Evolutionary conservation across 2,113 vertebrate genomes (phyloP), one percentile per base, ranked within the genome.

Genomic region (Grus americana): DNA sequence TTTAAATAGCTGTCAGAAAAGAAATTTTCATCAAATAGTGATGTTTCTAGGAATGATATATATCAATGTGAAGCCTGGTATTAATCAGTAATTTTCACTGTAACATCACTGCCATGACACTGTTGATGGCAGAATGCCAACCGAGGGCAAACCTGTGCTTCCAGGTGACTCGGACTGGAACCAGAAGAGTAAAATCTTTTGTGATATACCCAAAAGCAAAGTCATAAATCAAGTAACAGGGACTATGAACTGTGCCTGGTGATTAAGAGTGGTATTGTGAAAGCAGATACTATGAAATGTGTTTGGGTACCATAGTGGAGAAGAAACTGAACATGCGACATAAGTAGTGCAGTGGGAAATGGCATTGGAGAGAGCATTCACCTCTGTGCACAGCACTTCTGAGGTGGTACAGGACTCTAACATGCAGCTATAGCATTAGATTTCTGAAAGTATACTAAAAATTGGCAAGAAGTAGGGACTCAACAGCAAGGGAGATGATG

Each of bases 401-500:
- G 54, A 55, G 54, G n/a, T 22, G n/a, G 10, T 73, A 26, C 54
- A 8, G 57, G 13, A 8, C 65, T 82, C 40, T 11, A 63, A 61
- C 1, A 0, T 5, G 61, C 70, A 61, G 13, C 3, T 52, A 14
- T 30, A 44, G 40, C 17, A 5, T 3, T 46, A 30, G 13, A 26
- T 38, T 50, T 68, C 40, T 52, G 34, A 71, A 80, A n/a, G 34
- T 7, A 7, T 47, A 23, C 34, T 59, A 19, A 72, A 26, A 72
- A 8, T 10, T 3, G 12, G 20, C 13, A 12, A 54, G 17, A 9
- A 23, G 21, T 5, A 11, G 40, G 34, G 42, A 9, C 12, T 42
- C n/a, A 38, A 29, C 3, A 32, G 6, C 38, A n/a, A 42, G 11
- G 61, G 40, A 27, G 46, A 17, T 0, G 1, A 11, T 7, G 10